These are phyloP conservation scores for Palythoa caribaeorum DNA, from an alignment of 92 coral and sea anemone genomes.

Conservation along the genomic window DNA sequence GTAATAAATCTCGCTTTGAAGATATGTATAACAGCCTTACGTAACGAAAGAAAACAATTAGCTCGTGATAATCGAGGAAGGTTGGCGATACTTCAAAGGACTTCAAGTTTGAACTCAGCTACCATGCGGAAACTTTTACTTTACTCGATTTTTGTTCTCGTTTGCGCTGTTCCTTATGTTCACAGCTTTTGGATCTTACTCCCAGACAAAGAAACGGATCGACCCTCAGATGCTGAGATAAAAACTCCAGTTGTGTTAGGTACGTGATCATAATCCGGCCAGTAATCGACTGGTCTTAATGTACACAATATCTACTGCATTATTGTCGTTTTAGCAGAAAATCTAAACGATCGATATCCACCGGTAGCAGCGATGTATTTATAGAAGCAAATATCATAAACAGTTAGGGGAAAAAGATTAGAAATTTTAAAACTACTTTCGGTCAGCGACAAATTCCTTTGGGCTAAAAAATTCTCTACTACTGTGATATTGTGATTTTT, in stretches of 20 bases:
- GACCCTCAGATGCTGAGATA: neutral
- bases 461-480: too few species aligned
- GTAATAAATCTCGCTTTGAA: too few species aligned
- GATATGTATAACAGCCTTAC: too few species aligned
- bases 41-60: neutral
- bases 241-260: neutral
- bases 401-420: too few species aligned
- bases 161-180: neutral
- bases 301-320: too few species aligned
- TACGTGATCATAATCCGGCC: neutral
- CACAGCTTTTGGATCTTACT: neutral
- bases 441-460: too few species aligned
- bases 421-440: too few species aligned
- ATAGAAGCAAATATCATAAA: too few species aligned
- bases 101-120: neutral
- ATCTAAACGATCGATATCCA: too few species aligned
- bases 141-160: neutral
- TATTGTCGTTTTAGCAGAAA: too few species aligned
- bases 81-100: neutral
- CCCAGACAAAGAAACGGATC: neutral
- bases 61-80: neutral
- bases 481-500: too few species aligned
- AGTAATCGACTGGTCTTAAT: neutral
- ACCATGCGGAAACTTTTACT: neutral
- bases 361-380: too few species aligned